Base-by-base conservation (phyloP, 2,797 vertebrate genomes). In the Cryptoprocta ferox region DNA sequence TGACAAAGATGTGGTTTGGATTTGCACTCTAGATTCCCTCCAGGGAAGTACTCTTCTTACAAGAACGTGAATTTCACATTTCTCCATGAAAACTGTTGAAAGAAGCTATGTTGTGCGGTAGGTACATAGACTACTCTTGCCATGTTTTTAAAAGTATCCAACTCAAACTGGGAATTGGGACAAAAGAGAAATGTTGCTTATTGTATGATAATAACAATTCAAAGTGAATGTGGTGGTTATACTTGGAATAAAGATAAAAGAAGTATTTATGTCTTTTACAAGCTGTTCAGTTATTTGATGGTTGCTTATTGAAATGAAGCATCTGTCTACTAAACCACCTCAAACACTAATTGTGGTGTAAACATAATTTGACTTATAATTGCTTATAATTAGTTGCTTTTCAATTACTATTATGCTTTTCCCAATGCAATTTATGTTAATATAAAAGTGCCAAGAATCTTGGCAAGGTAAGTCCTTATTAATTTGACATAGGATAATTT, bases 311-410 rank as follows among this genome's bases (percentile, higher is more conserved):
- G 97, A 97, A 97, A 94, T 82, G 84, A 95, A 95, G 66, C 93
- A 70, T 93, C 73, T 53, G 84, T 84, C 96, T 96, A 50, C 92
- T 96, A 97, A 97, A 97, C 94, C 95, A 96, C 96, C 97, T 98
- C 98, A 97, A 97, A 97, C 94, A 94, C 96, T 97, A 98, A 97
- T 97, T 98, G 95, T 95, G 45, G 97, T 96, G 86, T 97, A 97
- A 97, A 97, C 94, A 97, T 97, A 97, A 98, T 97, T 97, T 97
- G 92, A 26, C 91, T 97, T 98, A 92, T 97, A 98, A 98, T 98
- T 98, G 96, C 90, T 98, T 92, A 95, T 97, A 98, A 98, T 98
- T 98, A 98, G 75, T 94, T 97, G 95, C 75, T 97, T 98, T 98
- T 85, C 96, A 98, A 86, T 96, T 98, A 97, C 98, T 97, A 95